phyloP scores from a whole-genome alignment of 2,888 invertebrate species.

The Lithophane leautieri region DNA sequence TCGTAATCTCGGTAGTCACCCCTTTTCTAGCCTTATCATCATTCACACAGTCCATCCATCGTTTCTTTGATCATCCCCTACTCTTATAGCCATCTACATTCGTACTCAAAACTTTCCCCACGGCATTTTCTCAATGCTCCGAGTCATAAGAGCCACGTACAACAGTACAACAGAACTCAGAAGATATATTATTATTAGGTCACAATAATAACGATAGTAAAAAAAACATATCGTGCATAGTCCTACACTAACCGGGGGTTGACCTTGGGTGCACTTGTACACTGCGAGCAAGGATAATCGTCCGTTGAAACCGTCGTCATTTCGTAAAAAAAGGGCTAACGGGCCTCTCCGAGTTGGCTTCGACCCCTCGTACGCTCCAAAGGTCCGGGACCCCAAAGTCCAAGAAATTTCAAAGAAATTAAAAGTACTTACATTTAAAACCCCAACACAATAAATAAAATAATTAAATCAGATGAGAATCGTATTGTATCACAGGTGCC shows the following conservation, averaged over 20 bases:
- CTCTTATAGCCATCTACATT: neutral
- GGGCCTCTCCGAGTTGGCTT: neutral
- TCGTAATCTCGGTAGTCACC: neutral
- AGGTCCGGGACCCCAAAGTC: neutral
- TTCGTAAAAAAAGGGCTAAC: too few relatives aligned
- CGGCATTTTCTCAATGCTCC: too few relatives aligned
- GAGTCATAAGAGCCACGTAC: neutral
- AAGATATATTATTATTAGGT: neutral
- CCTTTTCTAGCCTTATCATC: neutral
- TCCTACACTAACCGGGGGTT: neutral
- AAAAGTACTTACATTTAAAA: conserved; percentile 37
- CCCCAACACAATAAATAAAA: conserved; percentile 7
- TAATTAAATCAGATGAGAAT: neutral
- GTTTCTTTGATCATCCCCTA: neutral
- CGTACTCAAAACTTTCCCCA: neutral
- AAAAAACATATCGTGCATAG: too few relatives aligned
- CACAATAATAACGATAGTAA: neutral
- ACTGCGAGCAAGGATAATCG: too few relatives aligned
- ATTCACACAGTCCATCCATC: too few relatives aligned
- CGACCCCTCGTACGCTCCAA: too few relatives aligned
- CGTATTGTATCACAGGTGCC: neutral
- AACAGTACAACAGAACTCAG: neutral
- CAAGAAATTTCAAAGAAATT: neutral
- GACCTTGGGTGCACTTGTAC: too few relatives aligned
- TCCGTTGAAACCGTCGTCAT: too few relatives aligned